Base-by-base conservation (phyloP, 2,113 vertebrate species). In the Anguilla rostrata region DNA sequence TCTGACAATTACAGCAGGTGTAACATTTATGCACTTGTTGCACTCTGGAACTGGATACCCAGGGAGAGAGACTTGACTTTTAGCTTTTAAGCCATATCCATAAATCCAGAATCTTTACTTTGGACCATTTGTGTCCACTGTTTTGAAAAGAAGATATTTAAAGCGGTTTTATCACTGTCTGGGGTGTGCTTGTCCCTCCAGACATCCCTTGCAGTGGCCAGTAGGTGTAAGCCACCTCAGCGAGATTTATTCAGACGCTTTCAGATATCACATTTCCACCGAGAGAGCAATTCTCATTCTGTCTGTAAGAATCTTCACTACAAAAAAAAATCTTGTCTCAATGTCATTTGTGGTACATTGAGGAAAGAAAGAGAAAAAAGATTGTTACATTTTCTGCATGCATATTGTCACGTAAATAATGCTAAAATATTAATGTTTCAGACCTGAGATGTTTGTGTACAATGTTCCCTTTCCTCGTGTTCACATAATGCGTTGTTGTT, bases 271-370 rank as follows among this genome's bases (percentile, higher is more conserved):
- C 57, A 85, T 90, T 90, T 90, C 88, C 79, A 88, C 86, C 75
- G 86, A 87, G 84, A 81, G 87, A 89, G 78, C 57, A 83, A 83
- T 85, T 90, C 46, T 90, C 87, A 86, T 90, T 87, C 89, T 89
- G 86, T 89, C 86, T 90, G 88, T 87, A 90, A 86, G 89, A 75
- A 12, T 75, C 29, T 29, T 29, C 71, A 26, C 71, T 75, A 34
- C 71, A 75, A 29, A 71, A 3, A 71, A 34, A 3, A 20, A 34
- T 75, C n/a, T 75, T n/a, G 8, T 34, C 71, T 75, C 71, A 75
- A 14, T 75, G 6, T 34, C 71, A 75, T 34, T 34, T n/a, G 26
- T n/a, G 12, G 12, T 16, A 60, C 57, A 60, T 20, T 20, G 57
- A 75, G 29, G n/a, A 75, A 75, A 75, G 71, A 26, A 34, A 29